These are phyloP conservation scores for Homarus gammarus DNA, from an alignment of 2,888 invertebrate genomes.

Conservation along the genomic window DNA sequence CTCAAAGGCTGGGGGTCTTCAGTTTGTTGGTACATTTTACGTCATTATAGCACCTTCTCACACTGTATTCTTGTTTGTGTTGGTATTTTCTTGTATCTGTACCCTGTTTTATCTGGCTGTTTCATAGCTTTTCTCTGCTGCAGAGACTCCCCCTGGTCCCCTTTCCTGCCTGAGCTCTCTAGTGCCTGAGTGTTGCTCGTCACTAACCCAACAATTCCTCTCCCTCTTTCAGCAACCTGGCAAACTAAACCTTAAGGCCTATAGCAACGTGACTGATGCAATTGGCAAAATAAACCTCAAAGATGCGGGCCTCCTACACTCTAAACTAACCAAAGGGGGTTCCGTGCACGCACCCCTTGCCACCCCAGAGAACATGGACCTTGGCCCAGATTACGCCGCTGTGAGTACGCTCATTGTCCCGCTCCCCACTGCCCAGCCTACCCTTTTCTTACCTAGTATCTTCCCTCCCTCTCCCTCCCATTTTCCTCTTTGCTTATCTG, in stretches of 20 bases:
- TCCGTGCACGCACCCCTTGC: slow-evolving; percentile 81
- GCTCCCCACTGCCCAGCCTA: neutral
- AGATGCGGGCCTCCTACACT: slow-evolving; percentile 81
- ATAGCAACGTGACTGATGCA: slow-evolving; percentile 92
- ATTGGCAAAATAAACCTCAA: slow-evolving; percentile 81
- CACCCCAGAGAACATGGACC: slow-evolving; percentile 87
- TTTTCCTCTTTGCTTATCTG: neutral
- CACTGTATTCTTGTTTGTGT: neutral
- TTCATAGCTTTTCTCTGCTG: slow-evolving; percentile 76
- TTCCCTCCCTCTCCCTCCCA: neutral
- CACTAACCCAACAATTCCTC: slow-evolving; percentile 70
- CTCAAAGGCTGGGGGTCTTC: neutral
- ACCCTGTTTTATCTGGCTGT: slow-evolving; percentile 14
- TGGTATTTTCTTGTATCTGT: neutral
- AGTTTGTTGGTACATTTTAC: neutral
- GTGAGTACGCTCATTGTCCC: slow-evolving; percentile 70
- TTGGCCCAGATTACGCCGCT: slow-evolving; percentile 79
- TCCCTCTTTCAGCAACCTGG: slow-evolving; percentile 85
- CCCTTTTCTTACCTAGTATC: neutral
- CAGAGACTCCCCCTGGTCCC: slow-evolving; percentile 78
- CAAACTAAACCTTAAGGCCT: slow-evolving; percentile 93
- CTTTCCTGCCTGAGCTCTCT: slow-evolving; percentile 76
- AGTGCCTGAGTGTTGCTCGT: slow-evolving; percentile 63
- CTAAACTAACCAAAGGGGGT: slow-evolving; percentile 77
- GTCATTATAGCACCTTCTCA: neutral